Evolutionary conservation across 2,797 vertebrate species (phyloP).

Genomic region (Cetoscarus ocellatus): DNA sequence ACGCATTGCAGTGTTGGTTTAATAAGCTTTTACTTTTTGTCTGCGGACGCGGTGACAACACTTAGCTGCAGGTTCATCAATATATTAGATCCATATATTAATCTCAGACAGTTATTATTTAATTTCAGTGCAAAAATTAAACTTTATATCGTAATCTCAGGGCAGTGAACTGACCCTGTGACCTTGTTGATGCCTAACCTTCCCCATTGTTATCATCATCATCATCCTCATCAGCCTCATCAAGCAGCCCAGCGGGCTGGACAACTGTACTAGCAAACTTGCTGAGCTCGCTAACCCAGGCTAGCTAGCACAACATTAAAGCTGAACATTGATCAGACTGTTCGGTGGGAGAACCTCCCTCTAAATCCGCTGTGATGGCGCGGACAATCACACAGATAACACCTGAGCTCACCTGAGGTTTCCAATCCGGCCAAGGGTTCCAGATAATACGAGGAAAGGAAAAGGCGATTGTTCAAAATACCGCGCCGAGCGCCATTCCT

Average conservation of each 20-base stretch:
- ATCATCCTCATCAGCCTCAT: slow-evolving; percentile 23
- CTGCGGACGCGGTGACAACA: neutral
- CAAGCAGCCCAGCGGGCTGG: slow-evolving; percentile 55
- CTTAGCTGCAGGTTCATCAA: neutral
- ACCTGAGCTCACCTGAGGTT: slow-evolving; percentile 47
- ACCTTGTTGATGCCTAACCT: neutral
- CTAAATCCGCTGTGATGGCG: slow-evolving; percentile 7
- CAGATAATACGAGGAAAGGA: slow-evolving; percentile 80
- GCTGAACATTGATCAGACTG: slow-evolving; percentile 53
- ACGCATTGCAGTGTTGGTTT: neutral
- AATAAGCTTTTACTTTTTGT: slow-evolving; percentile 35
- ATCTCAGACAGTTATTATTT: neutral
- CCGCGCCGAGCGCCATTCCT: slow-evolving; percentile 99
- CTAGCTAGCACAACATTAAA: slow-evolving; percentile 77
- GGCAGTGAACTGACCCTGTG: neutral
- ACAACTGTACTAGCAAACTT: slow-evolving; percentile 80
- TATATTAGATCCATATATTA: neutral
- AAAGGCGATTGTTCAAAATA: slow-evolving; percentile 98
- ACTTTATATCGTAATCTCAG: neutral
- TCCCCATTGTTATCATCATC: neutral
- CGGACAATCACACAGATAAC: neutral
- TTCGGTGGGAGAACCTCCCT: slow-evolving; percentile 40
- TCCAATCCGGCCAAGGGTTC: slow-evolving; percentile 62
- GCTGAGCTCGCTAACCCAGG: slow-evolving; percentile 77
- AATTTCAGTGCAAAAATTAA: slow-evolving; percentile 11